Percentiles rank a stretch among this genome's conserved stretches.
Conservation (phyloP, 2,113 vertebrate species). For the Leucoraja erinaceus region DNA sequence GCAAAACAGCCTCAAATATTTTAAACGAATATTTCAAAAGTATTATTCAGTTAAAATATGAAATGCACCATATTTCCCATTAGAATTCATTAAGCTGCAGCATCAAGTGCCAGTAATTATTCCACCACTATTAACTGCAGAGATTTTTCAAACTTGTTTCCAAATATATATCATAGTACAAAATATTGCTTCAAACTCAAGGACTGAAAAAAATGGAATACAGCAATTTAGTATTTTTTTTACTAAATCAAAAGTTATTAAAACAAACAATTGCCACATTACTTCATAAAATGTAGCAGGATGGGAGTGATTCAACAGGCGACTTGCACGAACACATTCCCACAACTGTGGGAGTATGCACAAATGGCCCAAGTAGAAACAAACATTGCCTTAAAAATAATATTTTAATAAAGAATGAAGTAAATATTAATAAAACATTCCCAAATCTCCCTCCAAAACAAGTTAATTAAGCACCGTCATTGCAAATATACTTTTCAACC, state of each 20-base stretch:
- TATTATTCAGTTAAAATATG: neutral
- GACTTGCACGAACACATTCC: neutral
- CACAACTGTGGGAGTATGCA: neutral
- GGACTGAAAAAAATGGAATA: neutral
- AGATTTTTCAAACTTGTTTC: neutral
- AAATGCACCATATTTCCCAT: neutral
- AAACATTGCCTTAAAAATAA: neutral
- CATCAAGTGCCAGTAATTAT: neutral
- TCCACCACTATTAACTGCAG: neutral
- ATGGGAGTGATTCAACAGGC: no score
- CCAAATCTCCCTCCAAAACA: neutral
- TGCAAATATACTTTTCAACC: neutral
- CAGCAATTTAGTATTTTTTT: neutral
- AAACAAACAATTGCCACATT: neutral
- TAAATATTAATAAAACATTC: constrained; percentile 7
- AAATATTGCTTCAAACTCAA: neutral
- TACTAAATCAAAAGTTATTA: neutral
- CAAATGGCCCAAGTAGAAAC: neutral
- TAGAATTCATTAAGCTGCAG: neutral
- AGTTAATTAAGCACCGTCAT: neutral
- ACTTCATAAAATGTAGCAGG: neutral
- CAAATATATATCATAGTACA: neutral
- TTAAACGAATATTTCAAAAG: no score
- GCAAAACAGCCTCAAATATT: no score
- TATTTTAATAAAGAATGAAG: neutral